Evolutionary conservation across 2,113 vertebrate species (phyloP).

Genomic region (Aphyosemion australe): DNA sequence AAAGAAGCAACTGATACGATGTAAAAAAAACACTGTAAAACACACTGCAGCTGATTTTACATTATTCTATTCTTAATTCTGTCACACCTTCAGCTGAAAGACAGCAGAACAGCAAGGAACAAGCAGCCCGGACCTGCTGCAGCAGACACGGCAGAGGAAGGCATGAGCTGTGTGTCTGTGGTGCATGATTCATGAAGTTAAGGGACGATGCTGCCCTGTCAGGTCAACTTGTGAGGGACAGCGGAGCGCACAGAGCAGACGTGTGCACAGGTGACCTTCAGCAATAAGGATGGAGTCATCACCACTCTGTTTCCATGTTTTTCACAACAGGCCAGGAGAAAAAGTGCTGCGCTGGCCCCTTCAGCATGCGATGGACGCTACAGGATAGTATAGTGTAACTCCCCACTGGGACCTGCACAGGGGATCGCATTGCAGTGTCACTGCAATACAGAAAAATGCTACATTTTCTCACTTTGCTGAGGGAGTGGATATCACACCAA

Average conservation of each 20-base stretch:
- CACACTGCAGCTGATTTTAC: not conserved
- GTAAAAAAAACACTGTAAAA: not conserved
- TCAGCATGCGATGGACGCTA: slow-evolving; percentile 50
- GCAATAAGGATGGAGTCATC: slow-evolving; percentile 65
- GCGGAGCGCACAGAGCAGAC: slow-evolving; percentile 50
- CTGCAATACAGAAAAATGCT: slow-evolving; percentile 65
- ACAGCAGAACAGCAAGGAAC: not conserved
- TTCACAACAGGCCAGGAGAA: slow-evolving; percentile 52
- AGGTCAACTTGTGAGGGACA: slow-evolving; percentile 65
- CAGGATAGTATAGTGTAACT: slow-evolving; percentile 59
- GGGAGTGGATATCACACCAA: slow-evolving; percentile 18
- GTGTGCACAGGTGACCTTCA: slow-evolving; percentile 70
- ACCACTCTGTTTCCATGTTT: slow-evolving; percentile 56
- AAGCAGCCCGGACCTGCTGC: not conserved
- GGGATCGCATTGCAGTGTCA: slow-evolving; percentile 73
- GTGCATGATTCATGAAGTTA: slow-evolving; percentile 71
- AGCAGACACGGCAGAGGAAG: slow-evolving; percentile 6
- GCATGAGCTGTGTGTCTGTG: slow-evolving; percentile 23
- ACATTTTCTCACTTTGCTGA: slow-evolving; percentile 42
- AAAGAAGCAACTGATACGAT: too few species aligned
- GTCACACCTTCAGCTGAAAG: slow-evolving; percentile 1
- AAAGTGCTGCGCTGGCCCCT: slow-evolving; percentile 67
- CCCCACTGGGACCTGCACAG: slow-evolving; percentile 58
- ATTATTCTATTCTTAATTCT: slow-evolving; percentile 2
- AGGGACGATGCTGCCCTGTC: slow-evolving; percentile 59